Percentiles rank a stretch among this genome's conserved stretches.
Evolutionary conservation across 2,113 vertebrate genomes (phyloP).

Genomic region (Phalacrocorax brasilianus): DNA sequence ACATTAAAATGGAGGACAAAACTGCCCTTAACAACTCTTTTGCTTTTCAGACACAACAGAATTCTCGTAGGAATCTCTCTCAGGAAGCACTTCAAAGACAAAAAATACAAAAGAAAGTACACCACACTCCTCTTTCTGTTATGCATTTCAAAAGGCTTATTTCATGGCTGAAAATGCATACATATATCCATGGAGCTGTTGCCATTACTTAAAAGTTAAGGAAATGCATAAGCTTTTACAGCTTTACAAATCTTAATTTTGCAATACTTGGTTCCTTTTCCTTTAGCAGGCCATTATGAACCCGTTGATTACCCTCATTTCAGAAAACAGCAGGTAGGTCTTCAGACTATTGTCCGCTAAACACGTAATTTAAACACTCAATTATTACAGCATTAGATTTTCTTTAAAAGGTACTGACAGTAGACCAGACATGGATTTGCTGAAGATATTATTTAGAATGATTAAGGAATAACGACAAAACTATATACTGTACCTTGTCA

Average conservation of each 20-base stretch:
- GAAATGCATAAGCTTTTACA: background rate
- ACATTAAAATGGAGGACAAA: background rate
- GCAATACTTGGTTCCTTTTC: background rate
- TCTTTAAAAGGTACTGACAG: background rate
- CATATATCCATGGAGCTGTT: background rate
- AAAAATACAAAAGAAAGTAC: background rate
- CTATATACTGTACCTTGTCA: conserved; percentile 85
- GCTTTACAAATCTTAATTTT: background rate
- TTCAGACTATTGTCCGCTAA: background rate
- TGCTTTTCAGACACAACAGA: background rate
- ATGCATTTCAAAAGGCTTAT: background rate
- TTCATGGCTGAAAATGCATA: background rate
- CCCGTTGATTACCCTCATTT: background rate
- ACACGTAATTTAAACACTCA: background rate
- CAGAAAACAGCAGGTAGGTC: background rate
- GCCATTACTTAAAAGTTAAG: background rate
- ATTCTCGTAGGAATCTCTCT: background rate
- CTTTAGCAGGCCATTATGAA: background rate
- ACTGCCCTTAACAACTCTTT: background rate
- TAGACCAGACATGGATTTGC: background rate
- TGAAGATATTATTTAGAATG: background rate
- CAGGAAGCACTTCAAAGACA: background rate
- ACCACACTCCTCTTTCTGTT: background rate
- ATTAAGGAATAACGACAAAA: background rate
- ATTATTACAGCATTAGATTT: background rate